Conservation (phyloP, 2,888 invertebrate genomes). For the Lochmaea capreae region DNA sequence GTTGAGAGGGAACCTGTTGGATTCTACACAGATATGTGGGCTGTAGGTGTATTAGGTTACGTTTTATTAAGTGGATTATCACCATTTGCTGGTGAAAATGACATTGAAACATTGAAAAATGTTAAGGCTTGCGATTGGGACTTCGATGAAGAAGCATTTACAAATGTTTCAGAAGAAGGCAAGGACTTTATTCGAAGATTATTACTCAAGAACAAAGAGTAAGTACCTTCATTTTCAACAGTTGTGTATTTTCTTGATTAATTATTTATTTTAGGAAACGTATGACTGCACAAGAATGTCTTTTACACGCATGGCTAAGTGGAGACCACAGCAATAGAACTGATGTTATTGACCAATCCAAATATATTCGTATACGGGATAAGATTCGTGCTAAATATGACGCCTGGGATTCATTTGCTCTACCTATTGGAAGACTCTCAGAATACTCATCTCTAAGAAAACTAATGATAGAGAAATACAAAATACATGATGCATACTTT, state of each 20-base stretch:
- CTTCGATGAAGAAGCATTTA: slow-evolving; percentile 96
- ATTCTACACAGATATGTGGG: slow-evolving; percentile 99
- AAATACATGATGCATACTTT: slow-evolving; percentile 95
- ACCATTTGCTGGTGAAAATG: slow-evolving; percentile 98
- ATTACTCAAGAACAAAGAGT: slow-evolving; percentile 93
- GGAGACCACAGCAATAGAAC: slow-evolving; percentile 85
- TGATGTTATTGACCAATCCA: slow-evolving; percentile 82
- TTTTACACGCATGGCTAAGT: slow-evolving; percentile 94
- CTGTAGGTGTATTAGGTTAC: slow-evolving; percentile 97
- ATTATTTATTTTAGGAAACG: slow-evolving; percentile 77
- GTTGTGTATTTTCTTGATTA: slow-evolving; percentile 3
- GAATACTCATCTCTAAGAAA: slow-evolving; percentile 98
- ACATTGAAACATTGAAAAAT: slow-evolving; percentile 97
- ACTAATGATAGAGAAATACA: slow-evolving; percentile 94
- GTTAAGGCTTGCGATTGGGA: slow-evolving; percentile 99
- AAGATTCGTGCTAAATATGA: slow-evolving; percentile 86
- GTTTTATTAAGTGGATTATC: slow-evolving; percentile 98
- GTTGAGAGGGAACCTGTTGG: slow-evolving; percentile 98
- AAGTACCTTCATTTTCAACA: slow-evolving; percentile 60
- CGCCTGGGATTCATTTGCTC: slow-evolving; percentile 83
- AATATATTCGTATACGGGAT: slow-evolving; percentile 90
- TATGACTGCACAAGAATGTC: slow-evolving; percentile 97
- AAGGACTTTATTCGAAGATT: slow-evolving; percentile 97
- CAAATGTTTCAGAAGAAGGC: slow-evolving; percentile 93
- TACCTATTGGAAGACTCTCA: slow-evolving; percentile 96